These are phyloP conservation scores for Eulemur rubriventer DNA, from an alignment of 2,797 vertebrate species.

Conservation along the genomic window DNA sequence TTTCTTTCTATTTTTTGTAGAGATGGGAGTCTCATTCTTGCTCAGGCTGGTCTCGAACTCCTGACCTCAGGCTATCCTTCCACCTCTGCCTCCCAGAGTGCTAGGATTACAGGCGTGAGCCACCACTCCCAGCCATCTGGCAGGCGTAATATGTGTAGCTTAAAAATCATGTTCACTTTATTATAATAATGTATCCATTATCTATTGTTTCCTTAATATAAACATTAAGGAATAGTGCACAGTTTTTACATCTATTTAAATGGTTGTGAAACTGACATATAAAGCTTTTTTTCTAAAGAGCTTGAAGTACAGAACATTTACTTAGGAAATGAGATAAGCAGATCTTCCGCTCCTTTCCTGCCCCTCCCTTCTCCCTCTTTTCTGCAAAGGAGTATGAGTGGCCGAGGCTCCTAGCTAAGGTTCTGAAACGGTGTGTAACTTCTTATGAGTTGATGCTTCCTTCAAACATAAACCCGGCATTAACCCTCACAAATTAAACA, in stretches of 20 bases:
- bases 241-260: background rate
- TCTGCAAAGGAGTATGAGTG: background rate
- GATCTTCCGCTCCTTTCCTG: background rate
- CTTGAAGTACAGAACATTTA: background rate
- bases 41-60: too few relatives aligned
- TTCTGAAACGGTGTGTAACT: background rate
- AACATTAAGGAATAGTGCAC: constrained; percentile 1
- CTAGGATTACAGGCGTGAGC: too few relatives aligned
- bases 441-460: background rate
- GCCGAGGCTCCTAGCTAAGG: background rate
- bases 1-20: too few relatives aligned
- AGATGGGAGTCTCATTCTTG: too few relatives aligned
- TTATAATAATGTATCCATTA: background rate
- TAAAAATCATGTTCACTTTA: background rate
- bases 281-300: background rate
- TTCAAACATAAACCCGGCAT: constrained; percentile 2
- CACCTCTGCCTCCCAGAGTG: too few relatives aligned
- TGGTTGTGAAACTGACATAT: background rate
- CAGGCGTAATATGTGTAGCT: background rate
- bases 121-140: background rate
- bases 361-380: background rate
- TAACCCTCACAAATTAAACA: background rate
- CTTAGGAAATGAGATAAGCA: background rate
- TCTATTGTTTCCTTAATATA: background rate
- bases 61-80: too few relatives aligned